These are phyloP conservation scores for Pseudococcus jackbeardsleyi DNA, from an alignment of 2,888 invertebrate species.

Conservation along the genomic window DNA sequence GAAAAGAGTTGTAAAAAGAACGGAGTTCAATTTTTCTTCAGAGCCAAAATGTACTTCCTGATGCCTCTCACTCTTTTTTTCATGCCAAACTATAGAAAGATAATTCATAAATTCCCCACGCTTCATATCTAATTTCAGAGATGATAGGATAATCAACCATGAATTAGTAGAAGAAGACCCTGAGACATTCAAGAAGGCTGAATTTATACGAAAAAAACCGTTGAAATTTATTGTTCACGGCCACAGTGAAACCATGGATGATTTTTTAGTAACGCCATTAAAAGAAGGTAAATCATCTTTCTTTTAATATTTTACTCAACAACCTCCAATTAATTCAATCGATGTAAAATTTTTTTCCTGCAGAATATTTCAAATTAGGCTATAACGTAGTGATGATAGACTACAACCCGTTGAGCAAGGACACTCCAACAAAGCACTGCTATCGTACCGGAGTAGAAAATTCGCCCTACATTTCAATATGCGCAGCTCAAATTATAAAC, in stretches of 20 bases:
- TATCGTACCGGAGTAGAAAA: slow-evolving; percentile 26
- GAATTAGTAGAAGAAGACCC: background rate
- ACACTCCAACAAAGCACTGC: background rate
- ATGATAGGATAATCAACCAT: background rate
- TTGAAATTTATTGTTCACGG: slow-evolving; percentile 27
- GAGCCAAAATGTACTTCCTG: background rate
- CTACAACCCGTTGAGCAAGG: background rate
- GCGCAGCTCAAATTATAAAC: background rate
- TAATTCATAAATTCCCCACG: too few relatives aligned
- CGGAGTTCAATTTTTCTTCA: background rate
- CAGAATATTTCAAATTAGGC: background rate
- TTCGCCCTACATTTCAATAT: background rate
- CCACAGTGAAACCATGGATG: background rate
- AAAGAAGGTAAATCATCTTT: background rate
- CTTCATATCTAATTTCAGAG: background rate
- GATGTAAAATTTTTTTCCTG: background rate
- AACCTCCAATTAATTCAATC: background rate
- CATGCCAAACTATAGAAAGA: too few relatives aligned
- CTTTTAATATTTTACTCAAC: too few relatives aligned
- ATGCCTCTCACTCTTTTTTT: background rate
- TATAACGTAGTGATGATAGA: background rate
- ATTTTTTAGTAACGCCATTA: background rate
- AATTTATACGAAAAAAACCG: background rate
- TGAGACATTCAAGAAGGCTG: background rate
- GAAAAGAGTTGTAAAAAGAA: background rate